Evolutionary conservation across 2,113 vertebrate species (phyloP).

Genomic region (Trematomus loennbergii): DNA sequence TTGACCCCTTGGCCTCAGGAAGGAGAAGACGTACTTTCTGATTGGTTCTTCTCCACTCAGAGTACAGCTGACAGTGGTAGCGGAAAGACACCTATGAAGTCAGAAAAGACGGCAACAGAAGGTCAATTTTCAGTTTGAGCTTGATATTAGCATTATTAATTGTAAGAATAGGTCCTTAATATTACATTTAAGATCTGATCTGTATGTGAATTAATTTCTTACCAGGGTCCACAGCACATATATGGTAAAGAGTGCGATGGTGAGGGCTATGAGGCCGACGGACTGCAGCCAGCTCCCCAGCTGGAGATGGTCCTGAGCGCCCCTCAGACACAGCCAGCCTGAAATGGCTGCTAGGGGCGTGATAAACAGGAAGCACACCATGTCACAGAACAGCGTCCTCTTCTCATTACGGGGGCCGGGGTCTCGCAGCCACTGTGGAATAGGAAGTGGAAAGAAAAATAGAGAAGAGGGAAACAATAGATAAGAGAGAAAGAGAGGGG

Average conservation of each 20-base stretch:
- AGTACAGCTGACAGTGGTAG: slow-evolving; percentile 98
- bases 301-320: slow-evolving; percentile 94
- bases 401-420: slow-evolving; percentile 94
- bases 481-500: too few relatives aligned
- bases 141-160: not conserved
- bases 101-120: not conserved
- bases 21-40: slow-evolving; percentile 94
- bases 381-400: slow-evolving; percentile 95
- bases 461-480: not conserved
- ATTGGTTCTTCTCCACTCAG: slow-evolving; percentile 95
- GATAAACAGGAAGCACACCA: slow-evolving; percentile 97
- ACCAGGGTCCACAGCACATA: slow-evolving; percentile 98
- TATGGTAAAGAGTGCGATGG: slow-evolving; percentile 97
- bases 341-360: slow-evolving; percentile 95
- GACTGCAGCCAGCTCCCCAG: slow-evolving; percentile 95
- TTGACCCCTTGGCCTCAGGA: slow-evolving; percentile 82
- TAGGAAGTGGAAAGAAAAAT: not conserved
- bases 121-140: not conserved
- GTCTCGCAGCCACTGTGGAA: slow-evolving; percentile 92
- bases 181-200: not conserved
- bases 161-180: not conserved
- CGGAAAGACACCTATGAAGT: slow-evolving; percentile 93
- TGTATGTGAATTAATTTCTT: not conserved
- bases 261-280: slow-evolving; percentile 94
- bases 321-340: slow-evolving; percentile 94